phyloP scores from a whole-genome alignment of 2,113 vertebrate species.

The Upupa epops region DNA sequence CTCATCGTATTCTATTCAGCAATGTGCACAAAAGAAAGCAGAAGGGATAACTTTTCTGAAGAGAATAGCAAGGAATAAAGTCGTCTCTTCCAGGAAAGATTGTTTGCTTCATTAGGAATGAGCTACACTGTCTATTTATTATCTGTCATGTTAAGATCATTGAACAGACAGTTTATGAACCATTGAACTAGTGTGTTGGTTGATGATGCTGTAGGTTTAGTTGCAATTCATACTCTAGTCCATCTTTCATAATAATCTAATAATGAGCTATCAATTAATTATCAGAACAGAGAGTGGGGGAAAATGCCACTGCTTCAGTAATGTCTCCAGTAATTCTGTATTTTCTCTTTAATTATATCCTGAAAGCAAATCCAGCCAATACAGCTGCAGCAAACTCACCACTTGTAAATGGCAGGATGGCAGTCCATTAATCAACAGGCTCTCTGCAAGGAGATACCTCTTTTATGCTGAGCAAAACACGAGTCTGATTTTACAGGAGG shows the following conservation, averaged over 20 bases:
- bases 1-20: not conserved
- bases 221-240: not conserved
- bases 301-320: constrained; percentile 2
- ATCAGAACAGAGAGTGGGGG: not conserved
- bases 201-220: constrained; percentile 15
- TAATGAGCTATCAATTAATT: constrained; percentile 36
- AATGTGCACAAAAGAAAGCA: not conserved
- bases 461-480: constrained; percentile 4
- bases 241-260: constrained; percentile 54
- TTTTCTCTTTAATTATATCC: constrained; percentile 47
- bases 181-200: not conserved
- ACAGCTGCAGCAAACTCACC: not conserved
- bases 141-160: constrained; percentile 28
- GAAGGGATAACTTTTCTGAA: not conserved
- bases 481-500: constrained; percentile 33
- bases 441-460: constrained; percentile 4
- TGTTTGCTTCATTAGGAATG: not conserved
- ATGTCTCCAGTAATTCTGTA: not conserved
- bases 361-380: not conserved
- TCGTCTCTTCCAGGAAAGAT: not conserved
- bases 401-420: constrained; percentile 4
- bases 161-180: constrained; percentile 42
- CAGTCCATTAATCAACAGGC: constrained; percentile 30
- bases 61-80: not conserved
- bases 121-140: not conserved